Conservation (phyloP, 2,888 invertebrate genomes). For the Athalia cordata region DNA sequence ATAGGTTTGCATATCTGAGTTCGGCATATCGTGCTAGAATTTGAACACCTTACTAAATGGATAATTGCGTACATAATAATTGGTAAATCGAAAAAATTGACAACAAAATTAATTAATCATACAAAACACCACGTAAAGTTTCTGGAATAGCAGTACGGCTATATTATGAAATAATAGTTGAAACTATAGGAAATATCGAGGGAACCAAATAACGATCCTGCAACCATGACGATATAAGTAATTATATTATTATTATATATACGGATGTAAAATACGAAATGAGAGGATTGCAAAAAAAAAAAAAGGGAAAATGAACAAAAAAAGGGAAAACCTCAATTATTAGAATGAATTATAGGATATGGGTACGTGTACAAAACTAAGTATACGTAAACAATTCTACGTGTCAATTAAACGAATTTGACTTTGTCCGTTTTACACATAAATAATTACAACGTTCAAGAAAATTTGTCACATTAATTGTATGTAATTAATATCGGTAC, state of each 20-base stretch:
- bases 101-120: background rate
- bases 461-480: too few relatives aligned
- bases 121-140: background rate
- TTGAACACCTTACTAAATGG: too few relatives aligned
- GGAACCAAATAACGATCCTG: background rate
- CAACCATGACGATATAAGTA: background rate
- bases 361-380: background rate
- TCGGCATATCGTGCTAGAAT: too few relatives aligned
- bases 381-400: background rate
- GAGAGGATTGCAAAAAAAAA: background rate
- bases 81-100: too few relatives aligned
- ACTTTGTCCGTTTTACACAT: background rate
- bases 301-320: background rate
- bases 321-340: constrained; percentile 8
- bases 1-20: too few relatives aligned
- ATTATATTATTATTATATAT: constrained; percentile 7
- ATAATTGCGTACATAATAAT: too few relatives aligned
- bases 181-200: background rate
- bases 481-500: too few relatives aligned
- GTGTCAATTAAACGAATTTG: constrained; percentile 30
- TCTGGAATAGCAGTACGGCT: constrained; percentile 34
- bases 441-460: too few relatives aligned
- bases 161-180: background rate
- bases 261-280: background rate
- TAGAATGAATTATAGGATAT: background rate